These are phyloP conservation scores for Chascanopsetta lugubris DNA, from an alignment of 2,113 vertebrate species.

Conservation along the genomic window DNA sequence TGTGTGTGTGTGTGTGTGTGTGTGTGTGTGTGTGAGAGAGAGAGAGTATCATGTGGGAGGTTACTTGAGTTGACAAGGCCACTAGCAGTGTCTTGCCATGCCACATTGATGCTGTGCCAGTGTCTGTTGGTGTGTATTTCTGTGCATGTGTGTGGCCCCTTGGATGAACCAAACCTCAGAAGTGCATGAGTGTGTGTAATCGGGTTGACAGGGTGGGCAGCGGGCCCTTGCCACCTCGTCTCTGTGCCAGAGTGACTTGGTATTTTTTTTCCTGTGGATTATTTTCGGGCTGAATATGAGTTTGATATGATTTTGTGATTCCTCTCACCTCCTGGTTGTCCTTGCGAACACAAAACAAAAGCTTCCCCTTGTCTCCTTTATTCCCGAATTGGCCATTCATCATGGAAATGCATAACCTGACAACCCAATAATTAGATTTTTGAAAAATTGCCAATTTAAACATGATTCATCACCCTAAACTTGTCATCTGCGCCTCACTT, in stretches of 20 bases:
- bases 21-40: too few species aligned
- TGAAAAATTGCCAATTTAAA: background rate
- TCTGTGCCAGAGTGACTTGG: background rate
- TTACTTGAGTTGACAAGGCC: constrained; percentile 66
- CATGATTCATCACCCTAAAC: background rate
- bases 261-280: constrained; percentile 45
- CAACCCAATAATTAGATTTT: background rate
- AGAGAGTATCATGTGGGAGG: constrained; percentile 60
- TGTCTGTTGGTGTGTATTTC: constrained; percentile 46
- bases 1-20: too few species aligned
- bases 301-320: constrained; percentile 13
- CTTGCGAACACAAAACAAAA: background rate
- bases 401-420: background rate
- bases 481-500: background rate
- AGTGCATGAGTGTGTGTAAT: constrained; percentile 51
- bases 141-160: constrained; percentile 36
- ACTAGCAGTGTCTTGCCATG: constrained; percentile 58
- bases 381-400: background rate
- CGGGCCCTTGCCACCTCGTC: constrained; percentile 39
- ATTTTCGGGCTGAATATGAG: constrained; percentile 35
- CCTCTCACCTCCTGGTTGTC: background rate
- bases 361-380: background rate
- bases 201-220: constrained; percentile 62
- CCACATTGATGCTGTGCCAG: constrained; percentile 67
- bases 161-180: constrained; percentile 50